Base-by-base conservation (phyloP, 2,888 invertebrate genomes). In the Thecophora atra region DNA sequence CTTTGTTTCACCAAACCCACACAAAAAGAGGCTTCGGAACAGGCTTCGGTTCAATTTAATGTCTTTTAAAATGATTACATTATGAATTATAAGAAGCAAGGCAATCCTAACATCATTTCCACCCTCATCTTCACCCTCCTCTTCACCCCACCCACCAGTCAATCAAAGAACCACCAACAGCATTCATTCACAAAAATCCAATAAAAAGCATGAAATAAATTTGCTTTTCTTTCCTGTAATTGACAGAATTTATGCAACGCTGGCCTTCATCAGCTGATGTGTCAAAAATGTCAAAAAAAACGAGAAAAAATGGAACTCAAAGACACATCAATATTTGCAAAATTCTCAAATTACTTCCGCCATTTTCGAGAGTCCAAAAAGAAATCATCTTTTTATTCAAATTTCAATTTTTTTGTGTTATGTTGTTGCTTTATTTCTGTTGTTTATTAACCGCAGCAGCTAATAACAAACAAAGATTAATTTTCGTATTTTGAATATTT, bases 11-110 rank as follows among this genome's bases (percentile, higher is more conserved):
- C 47, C 47, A 47, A n/a, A n/a, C n/a, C 15, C 47, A 5, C 47
- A 11, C 47, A n/a, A 47, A 47, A 5, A 17, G 47, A 7, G 13
- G 7, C 13, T 44, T 58, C 28, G 24, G 28, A 17, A 28, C 26
- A 58, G 24, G 26, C 58, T n/a, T n/a, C n/a, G n/a, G 47, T 6
- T 28, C n/a, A 47, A 58, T 52, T 52, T 70, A 52, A 70, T 63
- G 60, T 47, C 19, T 47, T 62, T 68, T 70, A 52, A 68, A 70
- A 70, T 63, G 70, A 70, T 70, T 70, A 63, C 62, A 24, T 37
- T 63, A 51, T 37, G 52, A 62, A 28, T 63, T 62, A 37, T 5
- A 19, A 26, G 15, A 17, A 64, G 47, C 44, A n/a, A 7, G 30
- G 66, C 66, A 64, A 51, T 47, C 37, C 21, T 47, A 19, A 54